phyloP scores from a whole-genome alignment of 2,113 vertebrate species.

The Perccottus glenii region DNA sequence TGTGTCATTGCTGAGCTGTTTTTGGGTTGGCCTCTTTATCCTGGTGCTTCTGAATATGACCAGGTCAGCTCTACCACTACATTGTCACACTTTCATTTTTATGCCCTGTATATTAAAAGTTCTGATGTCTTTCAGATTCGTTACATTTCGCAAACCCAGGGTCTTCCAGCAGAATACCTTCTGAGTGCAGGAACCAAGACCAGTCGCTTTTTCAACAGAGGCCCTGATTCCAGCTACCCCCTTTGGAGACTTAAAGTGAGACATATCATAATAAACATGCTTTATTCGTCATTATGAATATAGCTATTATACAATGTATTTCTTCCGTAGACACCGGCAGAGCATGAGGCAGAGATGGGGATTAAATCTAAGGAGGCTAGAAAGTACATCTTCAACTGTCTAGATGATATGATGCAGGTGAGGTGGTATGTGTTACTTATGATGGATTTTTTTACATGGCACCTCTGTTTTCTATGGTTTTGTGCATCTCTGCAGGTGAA shows the following conservation, averaged over 20 bases:
- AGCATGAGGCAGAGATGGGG: conserved; percentile 96
- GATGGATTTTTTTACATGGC: neutral
- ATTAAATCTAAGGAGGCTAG: conserved; percentile 98
- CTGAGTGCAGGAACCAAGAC: conserved; percentile 98
- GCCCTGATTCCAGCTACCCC: conserved; percentile 93
- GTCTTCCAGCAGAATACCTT: conserved; percentile 96
- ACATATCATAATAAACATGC: neutral
- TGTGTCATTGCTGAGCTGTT: conserved; percentile 98
- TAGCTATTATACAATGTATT: neutral
- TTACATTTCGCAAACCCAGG: conserved; percentile 98
- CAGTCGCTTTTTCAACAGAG: conserved; percentile 97
- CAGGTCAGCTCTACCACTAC: conserved; percentile 85
- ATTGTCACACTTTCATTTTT: neutral
- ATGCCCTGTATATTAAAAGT: too few species aligned
- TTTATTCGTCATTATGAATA: too few species aligned
- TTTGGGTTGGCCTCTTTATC: conserved; percentile 96
- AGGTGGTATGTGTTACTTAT: neutral
- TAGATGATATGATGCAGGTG: conserved; percentile 99
- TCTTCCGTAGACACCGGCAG: conserved; percentile 86
- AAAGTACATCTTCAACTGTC: conserved; percentile 99
- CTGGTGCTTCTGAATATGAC: conserved; percentile 96
- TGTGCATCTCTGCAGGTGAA: conserved; percentile 85
- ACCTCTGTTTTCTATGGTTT: neutral
- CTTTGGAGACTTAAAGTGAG: conserved; percentile 93
- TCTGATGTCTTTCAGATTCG: conserved; percentile 84